These are phyloP conservation scores for Thaumetopoea pityocampa DNA, from an alignment of 1,140 invertebrate species.

Conservation along the genomic window DNA sequence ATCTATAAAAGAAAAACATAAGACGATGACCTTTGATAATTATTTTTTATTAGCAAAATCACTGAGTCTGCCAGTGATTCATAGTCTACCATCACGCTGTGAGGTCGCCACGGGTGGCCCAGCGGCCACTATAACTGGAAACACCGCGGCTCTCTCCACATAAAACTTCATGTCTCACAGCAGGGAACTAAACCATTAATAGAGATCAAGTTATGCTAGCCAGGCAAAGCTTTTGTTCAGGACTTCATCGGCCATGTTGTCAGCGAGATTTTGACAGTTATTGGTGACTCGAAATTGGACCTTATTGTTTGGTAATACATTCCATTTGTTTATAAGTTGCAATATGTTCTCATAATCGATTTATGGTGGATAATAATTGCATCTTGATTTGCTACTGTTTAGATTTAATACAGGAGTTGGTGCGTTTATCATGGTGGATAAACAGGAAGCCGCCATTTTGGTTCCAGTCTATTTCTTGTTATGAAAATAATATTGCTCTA, in stretches of 20 bases:
- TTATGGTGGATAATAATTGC: conserved; percentile 23
- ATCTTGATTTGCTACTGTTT: conserved; percentile 14
- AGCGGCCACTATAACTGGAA: conserved; percentile 20
- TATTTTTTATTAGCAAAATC: conserved; percentile 26
- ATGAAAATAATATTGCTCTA: too few species aligned
- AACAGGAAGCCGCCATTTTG: conserved; percentile 12
- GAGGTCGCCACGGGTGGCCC: conserved; percentile 48
- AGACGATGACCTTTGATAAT: conserved; percentile 17
- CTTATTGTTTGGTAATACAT: conserved; percentile 13
- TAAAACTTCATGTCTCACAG: neutral
- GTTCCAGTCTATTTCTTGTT: too few species aligned
- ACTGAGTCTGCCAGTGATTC: conserved; percentile 34
- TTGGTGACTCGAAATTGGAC: conserved; percentile 16
- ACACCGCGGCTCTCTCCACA: conserved; percentile 11
- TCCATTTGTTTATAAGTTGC: neutral
- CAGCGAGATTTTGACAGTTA: conserved; percentile 14
- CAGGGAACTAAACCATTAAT: conserved; percentile 18
- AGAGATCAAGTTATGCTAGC: conserved; percentile 32
- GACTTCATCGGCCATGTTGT: conserved; percentile 33
- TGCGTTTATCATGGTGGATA: conserved; percentile 1
- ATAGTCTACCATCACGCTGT: conserved; percentile 32
- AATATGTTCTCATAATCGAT: conserved; percentile 19
- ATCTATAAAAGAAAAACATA: conserved; percentile 3
- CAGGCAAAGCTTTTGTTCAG: conserved; percentile 29
- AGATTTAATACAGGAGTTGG: conserved; percentile 12